Percentiles rank a stretch among this genome's conserved stretches.
Conservation (phyloP, 2,797 vertebrate species). For the Cyprinodon diabolis region DNA sequence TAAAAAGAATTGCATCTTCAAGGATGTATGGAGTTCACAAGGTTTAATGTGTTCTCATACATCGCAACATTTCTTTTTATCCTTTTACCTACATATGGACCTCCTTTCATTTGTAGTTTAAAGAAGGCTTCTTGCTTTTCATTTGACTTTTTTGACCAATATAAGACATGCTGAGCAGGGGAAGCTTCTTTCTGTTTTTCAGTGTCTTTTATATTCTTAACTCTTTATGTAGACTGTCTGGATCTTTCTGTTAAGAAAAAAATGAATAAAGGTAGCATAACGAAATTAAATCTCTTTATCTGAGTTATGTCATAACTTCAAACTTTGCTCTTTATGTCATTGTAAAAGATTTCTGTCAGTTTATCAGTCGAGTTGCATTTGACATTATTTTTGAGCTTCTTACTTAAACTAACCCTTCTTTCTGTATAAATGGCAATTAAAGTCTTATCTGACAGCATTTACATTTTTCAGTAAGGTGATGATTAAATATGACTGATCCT, state of each 20-base stretch:
- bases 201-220: background rate
- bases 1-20: background rate
- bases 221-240: no score
- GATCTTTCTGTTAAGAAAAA: no score
- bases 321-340: background rate
- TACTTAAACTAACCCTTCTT: background rate
- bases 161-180: background rate
- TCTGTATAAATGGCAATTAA: background rate
- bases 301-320: no score
- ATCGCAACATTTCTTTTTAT: background rate
- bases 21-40: background rate
- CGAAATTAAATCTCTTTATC: background rate
- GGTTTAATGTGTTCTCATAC: no score
- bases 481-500: constrained; percentile 20
- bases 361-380: background rate
- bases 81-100: background rate
- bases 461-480: background rate
- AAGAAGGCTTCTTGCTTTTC: background rate
- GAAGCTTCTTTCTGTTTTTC: background rate
- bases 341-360: background rate
- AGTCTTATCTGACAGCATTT: background rate
- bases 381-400: background rate
- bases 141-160: background rate
- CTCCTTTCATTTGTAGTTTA: background rate
- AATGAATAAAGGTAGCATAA: no score